Evolutionary conservation across 2,113 vertebrate species (phyloP).

Genomic region (Tichodroma muraria): DNA sequence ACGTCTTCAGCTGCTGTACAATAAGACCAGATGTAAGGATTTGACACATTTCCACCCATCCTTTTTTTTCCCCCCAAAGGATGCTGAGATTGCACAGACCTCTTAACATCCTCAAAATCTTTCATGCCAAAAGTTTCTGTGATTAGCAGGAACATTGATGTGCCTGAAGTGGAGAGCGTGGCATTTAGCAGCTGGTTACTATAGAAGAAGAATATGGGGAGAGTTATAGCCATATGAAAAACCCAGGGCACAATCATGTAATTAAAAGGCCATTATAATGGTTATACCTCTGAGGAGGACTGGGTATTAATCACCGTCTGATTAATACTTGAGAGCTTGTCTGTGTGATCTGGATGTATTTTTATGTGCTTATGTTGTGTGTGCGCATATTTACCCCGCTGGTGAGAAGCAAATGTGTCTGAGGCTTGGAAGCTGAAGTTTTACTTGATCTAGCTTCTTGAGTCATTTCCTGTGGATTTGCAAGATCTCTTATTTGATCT

Average conservation of each 20-base stretch:
- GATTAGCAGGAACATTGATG: not conserved
- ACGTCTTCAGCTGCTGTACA: slow-evolving; percentile 17
- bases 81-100: not conserved
- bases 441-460: not conserved
- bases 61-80: not conserved
- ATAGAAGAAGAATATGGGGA: not conserved
- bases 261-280: not conserved
- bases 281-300: not conserved
- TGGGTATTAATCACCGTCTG: not conserved
- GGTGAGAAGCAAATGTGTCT: not conserved
- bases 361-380: not conserved
- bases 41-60: not conserved
- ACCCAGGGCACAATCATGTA: not conserved
- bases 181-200: not conserved
- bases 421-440: not conserved
- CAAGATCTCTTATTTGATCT: not conserved
- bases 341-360: not conserved
- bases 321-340: not conserved
- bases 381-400: not conserved
- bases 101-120: not conserved
- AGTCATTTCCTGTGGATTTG: slow-evolving; percentile 44
- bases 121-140: not conserved
- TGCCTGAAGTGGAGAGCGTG: not conserved
- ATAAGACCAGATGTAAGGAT: not conserved
- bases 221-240: not conserved